Conservation (phyloP, 2,113 vertebrate species). For the Coreoperca whiteheadi region DNA sequence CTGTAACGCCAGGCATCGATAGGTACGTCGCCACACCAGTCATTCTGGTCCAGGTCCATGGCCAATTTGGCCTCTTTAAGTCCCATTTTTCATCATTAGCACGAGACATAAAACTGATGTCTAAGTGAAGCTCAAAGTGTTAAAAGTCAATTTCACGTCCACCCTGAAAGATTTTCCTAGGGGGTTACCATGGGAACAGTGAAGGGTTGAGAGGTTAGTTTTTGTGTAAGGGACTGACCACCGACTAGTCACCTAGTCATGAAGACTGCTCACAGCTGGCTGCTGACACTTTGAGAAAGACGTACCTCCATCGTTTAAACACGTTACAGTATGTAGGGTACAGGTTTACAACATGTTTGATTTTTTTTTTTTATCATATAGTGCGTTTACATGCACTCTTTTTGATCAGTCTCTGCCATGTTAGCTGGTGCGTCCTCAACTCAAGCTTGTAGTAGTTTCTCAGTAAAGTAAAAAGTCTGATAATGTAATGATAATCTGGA, state of each 20-base stretch:
- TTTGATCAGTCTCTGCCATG: neutral
- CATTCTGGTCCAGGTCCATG: constrained; percentile 55
- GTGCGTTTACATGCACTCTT: neutral
- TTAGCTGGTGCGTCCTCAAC: neutral
- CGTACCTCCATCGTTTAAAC: neutral
- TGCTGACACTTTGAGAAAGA: neutral
- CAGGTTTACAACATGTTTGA: neutral
- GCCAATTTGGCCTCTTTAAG: constrained; percentile 66
- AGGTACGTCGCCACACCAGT: constrained; percentile 32
- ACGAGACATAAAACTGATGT: constrained; percentile 74
- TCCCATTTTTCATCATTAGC: constrained; percentile 82
- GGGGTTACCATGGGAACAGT: constrained; percentile 52
- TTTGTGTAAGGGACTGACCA: constrained; percentile 40
- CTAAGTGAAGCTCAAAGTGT: constrained; percentile 71
- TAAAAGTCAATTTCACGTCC: constrained; percentile 67
- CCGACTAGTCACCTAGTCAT: neutral
- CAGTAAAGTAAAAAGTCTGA: neutral
- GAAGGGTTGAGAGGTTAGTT: constrained; percentile 60
- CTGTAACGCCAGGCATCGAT: constrained; percentile 64
- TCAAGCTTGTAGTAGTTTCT: neutral
- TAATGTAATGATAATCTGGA: too few relatives aligned
- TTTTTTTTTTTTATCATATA: neutral
- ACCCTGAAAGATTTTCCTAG: constrained; percentile 45
- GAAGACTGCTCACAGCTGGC: neutral
- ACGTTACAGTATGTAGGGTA: neutral